Percentiles rank a stretch among this genome's conserved stretches.
Evolutionary conservation across 2,113 vertebrate species (phyloP).

Genomic region (Actinemys pallida): DNA sequence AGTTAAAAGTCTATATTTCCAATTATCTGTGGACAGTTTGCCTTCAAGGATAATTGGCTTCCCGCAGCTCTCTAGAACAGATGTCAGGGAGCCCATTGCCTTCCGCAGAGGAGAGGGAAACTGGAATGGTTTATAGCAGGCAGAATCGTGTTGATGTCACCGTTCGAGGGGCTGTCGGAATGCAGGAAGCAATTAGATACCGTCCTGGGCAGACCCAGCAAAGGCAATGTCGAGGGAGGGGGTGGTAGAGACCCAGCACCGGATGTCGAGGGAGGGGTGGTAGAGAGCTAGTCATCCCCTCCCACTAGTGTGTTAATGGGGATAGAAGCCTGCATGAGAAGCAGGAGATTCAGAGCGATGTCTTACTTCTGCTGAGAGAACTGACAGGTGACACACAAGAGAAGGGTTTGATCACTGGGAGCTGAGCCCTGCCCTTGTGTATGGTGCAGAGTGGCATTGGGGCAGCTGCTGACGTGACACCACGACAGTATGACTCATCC

Average conservation of each 20-base stretch:
- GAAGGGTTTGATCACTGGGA: background rate
- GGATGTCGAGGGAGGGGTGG: background rate
- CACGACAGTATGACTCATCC: background rate
- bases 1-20: conserved; percentile 73
- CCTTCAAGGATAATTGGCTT: conserved; percentile 77
- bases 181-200: background rate
- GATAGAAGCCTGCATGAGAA: background rate
- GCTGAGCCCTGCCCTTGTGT: accelerated
- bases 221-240: background rate
- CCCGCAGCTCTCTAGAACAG: conserved; percentile 48
- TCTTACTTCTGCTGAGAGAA: too few species aligned
- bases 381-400: background rate
- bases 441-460: background rate
- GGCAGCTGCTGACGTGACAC: background rate
- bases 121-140: background rate
- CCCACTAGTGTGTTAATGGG: background rate
- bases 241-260: background rate
- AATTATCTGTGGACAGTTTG: conserved; percentile 65
- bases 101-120: background rate
- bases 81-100: conserved; percentile 36
- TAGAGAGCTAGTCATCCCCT: background rate
- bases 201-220: background rate
- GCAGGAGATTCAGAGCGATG: background rate
- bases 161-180: background rate
- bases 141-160: background rate